Evolutionary conservation across 2,113 vertebrate species (phyloP).

Genomic region (Thymallus thymallus): DNA sequence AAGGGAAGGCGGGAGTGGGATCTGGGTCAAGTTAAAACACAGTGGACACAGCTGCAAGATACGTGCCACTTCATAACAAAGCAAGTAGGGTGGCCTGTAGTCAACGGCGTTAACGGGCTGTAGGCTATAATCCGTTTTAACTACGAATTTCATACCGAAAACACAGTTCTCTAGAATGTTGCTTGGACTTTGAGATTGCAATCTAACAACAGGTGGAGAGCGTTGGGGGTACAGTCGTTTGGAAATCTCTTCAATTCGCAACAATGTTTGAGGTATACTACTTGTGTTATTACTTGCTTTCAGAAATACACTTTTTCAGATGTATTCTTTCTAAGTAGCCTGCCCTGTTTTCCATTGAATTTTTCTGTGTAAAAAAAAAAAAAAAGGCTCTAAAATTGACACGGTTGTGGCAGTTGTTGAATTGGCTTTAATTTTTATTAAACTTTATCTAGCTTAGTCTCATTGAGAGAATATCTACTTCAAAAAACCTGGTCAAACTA

Average conservation of each 20-base stretch:
- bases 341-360: no score
- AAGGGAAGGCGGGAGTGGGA: slow-evolving; percentile 31
- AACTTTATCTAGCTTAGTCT: background rate
- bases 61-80: background rate
- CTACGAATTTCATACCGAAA: background rate
- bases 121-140: background rate
- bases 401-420: background rate
- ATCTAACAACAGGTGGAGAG: background rate
- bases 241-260: background rate
- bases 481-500: no score
- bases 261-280: slow-evolving; percentile 61
- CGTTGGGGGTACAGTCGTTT: background rate
- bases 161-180: background rate
- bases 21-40: slow-evolving; percentile 46
- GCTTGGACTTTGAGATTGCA: background rate
- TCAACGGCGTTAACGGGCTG: background rate
- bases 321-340: no score
- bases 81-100: background rate
- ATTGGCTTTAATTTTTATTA: no score
- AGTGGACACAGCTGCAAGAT: accelerated
- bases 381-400: no score
- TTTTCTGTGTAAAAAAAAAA: no score
- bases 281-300: background rate
- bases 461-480: no score
- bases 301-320: no score